Evolutionary conservation across 2,113 vertebrate species (phyloP).

Genomic region (Platysternon megacephalum): DNA sequence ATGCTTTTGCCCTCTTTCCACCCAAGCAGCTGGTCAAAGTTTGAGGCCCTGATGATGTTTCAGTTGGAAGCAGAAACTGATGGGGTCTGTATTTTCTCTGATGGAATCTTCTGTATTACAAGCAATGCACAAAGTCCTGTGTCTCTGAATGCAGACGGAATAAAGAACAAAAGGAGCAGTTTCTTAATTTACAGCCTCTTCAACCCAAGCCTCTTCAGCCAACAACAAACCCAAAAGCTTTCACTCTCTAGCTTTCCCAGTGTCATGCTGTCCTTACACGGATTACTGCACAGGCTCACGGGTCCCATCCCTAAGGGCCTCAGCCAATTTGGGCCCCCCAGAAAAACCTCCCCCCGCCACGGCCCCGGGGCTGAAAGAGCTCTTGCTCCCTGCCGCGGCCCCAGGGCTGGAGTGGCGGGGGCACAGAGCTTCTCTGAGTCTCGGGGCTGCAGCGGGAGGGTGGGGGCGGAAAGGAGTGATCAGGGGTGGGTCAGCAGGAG

Average conservation of each 20-base stretch:
- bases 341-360: too few relatives aligned
- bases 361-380: too few relatives aligned
- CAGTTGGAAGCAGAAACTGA: not conserved
- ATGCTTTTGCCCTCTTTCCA: not conserved
- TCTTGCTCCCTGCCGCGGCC: too few relatives aligned
- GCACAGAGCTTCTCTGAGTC: too few relatives aligned
- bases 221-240: not conserved
- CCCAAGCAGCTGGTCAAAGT: not conserved
- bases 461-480: too few relatives aligned
- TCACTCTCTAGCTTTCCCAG: not conserved
- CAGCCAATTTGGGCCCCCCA: too few relatives aligned
- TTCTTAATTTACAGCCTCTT: not conserved
- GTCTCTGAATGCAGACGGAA: not conserved
- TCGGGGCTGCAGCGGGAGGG: too few relatives aligned
- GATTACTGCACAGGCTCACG: too few relatives aligned
- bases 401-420: too few relatives aligned
- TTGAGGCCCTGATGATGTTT: not conserved
- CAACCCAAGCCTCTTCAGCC: not conserved
- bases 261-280: not conserved
- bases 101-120: not conserved
- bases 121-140: not conserved
- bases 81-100: not conserved
- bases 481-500: too few relatives aligned
- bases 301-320: too few relatives aligned
- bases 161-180: not conserved